Percentiles rank a stretch among this genome's conserved stretches.
phyloP scores from a whole-genome alignment of 2,888 invertebrate species.

The Hypolimnas misippus region DNA sequence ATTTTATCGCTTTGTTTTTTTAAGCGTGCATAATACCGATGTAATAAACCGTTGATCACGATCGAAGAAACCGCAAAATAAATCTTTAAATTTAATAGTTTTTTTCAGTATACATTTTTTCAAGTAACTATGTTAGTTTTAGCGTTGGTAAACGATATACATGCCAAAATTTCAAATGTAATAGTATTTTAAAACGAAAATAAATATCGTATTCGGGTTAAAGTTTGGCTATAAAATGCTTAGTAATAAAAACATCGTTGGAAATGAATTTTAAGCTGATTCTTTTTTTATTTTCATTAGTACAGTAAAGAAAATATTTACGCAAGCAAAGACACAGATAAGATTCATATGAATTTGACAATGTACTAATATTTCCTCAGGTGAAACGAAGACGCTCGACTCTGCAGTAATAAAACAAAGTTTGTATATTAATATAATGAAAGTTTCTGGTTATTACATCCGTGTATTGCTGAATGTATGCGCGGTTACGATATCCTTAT shows the following conservation, averaged over 20 bases:
- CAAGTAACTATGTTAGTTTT: not conserved
- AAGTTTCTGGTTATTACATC: conserved; percentile 38
- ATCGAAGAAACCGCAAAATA: conserved; percentile 25
- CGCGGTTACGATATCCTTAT: conserved; percentile 42
- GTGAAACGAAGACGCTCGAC: conserved; percentile 20
- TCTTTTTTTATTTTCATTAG: too few species aligned
- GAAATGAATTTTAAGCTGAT: too few species aligned
- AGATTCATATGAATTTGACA: not conserved
- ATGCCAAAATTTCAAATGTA: not conserved
- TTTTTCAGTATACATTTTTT: conserved; percentile 11
- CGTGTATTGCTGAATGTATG: conserved; percentile 43
- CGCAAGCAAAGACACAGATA: not conserved
- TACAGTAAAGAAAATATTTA: too few species aligned
- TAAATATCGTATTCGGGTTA: too few species aligned
- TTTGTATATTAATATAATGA: conserved; percentile 43
- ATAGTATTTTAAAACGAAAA: not conserved
- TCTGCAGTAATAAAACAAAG: conserved; percentile 39
- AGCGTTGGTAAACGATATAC: not conserved
- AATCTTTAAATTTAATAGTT: conserved; percentile 21
- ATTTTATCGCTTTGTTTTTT: conserved; percentile 39
- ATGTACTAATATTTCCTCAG: not conserved
- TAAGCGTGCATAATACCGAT: conserved; percentile 14
- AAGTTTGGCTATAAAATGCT: too few species aligned
- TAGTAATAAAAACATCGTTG: too few species aligned
- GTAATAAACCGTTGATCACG: conserved; percentile 26